A percentile compares a stretch with the other conserved stretches of the same genome.
Evolutionary conservation across 2,797 vertebrate species (phyloP).

Genomic region (Micrastur ruficollis): DNA sequence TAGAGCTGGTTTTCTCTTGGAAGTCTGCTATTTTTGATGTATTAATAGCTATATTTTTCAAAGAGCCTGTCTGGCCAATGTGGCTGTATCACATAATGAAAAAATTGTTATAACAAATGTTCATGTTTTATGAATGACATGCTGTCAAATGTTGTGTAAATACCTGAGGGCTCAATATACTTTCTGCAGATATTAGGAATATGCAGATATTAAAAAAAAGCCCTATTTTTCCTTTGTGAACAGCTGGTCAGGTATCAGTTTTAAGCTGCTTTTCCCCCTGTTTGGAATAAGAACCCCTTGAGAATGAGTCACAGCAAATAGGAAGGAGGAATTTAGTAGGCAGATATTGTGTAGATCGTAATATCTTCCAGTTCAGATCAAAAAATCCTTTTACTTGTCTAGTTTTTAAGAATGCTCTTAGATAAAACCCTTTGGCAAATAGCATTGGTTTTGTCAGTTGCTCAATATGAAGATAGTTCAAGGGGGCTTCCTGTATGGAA

Average conservation of each 20-base stretch:
- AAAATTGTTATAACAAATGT: background rate
- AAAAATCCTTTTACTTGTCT: background rate
- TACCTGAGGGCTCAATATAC: background rate
- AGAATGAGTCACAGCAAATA: conserved; percentile 3
- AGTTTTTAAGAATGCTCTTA: background rate
- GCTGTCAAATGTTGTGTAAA: conserved; percentile 21
- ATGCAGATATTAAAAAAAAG: background rate
- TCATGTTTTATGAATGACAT: background rate
- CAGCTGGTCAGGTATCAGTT: background rate
- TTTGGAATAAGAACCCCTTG: background rate
- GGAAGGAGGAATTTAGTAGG: background rate
- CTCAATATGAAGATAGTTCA: background rate
- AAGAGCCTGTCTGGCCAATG: background rate
- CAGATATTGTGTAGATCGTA: background rate
- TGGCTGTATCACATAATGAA: background rate
- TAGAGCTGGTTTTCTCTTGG: background rate
- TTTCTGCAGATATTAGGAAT: background rate
- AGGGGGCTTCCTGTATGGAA: background rate
- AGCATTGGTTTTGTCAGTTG: background rate
- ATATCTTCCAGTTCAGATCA: background rate
- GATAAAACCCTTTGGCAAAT: background rate
- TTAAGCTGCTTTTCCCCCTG: background rate
- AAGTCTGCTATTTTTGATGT: background rate
- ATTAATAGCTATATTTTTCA: background rate
- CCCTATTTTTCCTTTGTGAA: background rate